Conservation (phyloP, 2,797 vertebrate species). For the Antrozous pallidus region DNA sequence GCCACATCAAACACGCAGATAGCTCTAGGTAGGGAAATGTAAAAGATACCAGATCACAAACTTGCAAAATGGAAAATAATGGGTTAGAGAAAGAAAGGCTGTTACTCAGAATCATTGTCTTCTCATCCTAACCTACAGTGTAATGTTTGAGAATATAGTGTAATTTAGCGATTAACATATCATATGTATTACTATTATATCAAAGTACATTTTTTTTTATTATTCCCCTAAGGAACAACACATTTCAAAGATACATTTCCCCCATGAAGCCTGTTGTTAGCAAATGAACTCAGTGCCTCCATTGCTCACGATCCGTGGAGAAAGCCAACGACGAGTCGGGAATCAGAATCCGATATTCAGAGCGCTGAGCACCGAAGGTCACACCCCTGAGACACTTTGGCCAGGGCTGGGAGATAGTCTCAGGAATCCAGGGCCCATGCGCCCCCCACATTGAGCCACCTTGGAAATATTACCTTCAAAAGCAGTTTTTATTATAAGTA, state of each 20-base stretch:
- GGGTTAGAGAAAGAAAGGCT: neutral
- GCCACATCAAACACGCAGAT: neutral
- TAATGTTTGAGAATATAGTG: neutral
- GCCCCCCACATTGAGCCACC: neutral
- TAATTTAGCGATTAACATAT: neutral
- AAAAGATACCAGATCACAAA: neutral
- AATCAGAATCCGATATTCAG: neutral
- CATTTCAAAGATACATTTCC: neutral
- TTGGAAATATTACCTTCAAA: neutral
- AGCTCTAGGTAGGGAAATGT: neutral
- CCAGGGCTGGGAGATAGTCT: neutral
- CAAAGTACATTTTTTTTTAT: neutral
- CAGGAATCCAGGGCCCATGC: rapidly evolving
- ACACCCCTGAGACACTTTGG: rapidly evolving
- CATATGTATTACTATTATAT: neutral
- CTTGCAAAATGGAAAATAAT: neutral
- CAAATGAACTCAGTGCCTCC: neutral
- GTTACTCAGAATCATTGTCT: neutral
- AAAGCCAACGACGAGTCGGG: neutral
- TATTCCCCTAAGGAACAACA: neutral
- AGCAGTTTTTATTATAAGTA: neutral
- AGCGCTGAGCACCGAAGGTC: neutral
- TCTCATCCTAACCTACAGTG: neutral
- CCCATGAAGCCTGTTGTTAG: neutral
- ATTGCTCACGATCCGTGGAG: neutral